Evolutionary conservation across 2,113 vertebrate genomes (phyloP).

Genomic region (Eretmochelys imbricata): DNA sequence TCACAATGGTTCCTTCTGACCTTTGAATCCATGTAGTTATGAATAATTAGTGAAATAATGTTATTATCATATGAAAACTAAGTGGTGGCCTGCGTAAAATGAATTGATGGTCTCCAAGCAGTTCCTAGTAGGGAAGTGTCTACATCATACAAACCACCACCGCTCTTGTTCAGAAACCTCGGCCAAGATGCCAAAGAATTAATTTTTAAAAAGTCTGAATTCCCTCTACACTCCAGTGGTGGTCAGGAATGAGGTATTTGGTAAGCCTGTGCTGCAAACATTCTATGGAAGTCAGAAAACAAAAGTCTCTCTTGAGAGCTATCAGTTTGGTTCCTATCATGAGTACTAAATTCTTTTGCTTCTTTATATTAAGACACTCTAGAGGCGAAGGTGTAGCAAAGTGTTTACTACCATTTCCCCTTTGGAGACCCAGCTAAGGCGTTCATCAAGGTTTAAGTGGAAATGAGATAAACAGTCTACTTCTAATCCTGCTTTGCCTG

Average conservation of each 20-base stretch:
- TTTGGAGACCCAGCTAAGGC: background rate
- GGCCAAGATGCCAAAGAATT: background rate
- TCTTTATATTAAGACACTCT: background rate
- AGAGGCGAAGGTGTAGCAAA: background rate
- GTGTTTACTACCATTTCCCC: background rate
- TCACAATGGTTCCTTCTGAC: background rate
- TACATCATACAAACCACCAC: background rate
- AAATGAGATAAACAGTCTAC: background rate
- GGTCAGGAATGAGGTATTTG: background rate
- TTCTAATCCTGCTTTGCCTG: background rate
- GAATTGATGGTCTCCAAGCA: background rate
- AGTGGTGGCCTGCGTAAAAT: no score
- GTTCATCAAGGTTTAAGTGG: background rate
- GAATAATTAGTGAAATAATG: no score
- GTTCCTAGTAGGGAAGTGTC: background rate
- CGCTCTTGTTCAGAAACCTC: background rate
- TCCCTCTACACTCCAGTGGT: background rate
- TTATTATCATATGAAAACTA: no score
- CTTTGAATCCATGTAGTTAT: background rate
- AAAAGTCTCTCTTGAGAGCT: background rate
- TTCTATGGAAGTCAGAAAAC: background rate
- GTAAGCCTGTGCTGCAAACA: background rate
- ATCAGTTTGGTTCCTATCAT: background rate
- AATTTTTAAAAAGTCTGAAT: background rate
- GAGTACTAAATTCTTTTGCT: conserved; percentile 15